Conservation (phyloP, 2,113 vertebrate species). For the Zosterops borbonicus region DNA sequence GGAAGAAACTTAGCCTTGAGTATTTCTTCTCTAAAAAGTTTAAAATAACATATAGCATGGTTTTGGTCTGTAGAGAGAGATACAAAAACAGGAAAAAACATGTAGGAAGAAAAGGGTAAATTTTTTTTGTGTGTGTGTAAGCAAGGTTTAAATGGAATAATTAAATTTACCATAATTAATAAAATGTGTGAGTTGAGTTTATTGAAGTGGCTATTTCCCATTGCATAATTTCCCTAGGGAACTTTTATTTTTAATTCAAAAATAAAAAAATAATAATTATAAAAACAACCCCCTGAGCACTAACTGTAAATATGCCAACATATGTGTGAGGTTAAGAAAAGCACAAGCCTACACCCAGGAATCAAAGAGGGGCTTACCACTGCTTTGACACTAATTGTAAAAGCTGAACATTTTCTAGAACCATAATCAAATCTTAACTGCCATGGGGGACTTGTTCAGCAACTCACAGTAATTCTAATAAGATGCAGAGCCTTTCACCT, state of each 20-base stretch:
- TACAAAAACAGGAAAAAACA: slow-evolving; percentile 48
- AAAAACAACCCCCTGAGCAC: slow-evolving; percentile 53
- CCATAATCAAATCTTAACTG: slow-evolving; percentile 62
- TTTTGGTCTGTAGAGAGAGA: not conserved
- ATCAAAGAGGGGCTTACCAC: slow-evolving; percentile 69
- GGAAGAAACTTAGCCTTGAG: not conserved
- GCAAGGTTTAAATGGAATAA: slow-evolving; percentile 70
- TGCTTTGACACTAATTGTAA: slow-evolving; percentile 65
- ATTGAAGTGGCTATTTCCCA: slow-evolving; percentile 77
- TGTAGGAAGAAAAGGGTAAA: slow-evolving; percentile 39
- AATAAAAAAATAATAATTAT: slow-evolving; percentile 54
- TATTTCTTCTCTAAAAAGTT: slow-evolving; percentile 3
- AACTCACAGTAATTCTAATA: slow-evolving; percentile 58
- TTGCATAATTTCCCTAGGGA: slow-evolving; percentile 76
- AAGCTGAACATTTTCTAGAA: slow-evolving; percentile 55
- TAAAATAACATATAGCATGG: not conserved
- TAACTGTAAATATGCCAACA: slow-evolving; percentile 67
- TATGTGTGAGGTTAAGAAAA: slow-evolving; percentile 72
- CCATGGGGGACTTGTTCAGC: slow-evolving; percentile 40
- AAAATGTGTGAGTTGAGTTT: slow-evolving; percentile 75
- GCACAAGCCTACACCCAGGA: slow-evolving; percentile 63
- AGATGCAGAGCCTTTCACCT: slow-evolving; percentile 62
- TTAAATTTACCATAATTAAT: slow-evolving; percentile 78
- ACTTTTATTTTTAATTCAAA: slow-evolving; percentile 78
- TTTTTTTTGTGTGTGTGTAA: slow-evolving; percentile 32